Conservation (phyloP, 2,797 vertebrate species). For the Manis javanica region DNA sequence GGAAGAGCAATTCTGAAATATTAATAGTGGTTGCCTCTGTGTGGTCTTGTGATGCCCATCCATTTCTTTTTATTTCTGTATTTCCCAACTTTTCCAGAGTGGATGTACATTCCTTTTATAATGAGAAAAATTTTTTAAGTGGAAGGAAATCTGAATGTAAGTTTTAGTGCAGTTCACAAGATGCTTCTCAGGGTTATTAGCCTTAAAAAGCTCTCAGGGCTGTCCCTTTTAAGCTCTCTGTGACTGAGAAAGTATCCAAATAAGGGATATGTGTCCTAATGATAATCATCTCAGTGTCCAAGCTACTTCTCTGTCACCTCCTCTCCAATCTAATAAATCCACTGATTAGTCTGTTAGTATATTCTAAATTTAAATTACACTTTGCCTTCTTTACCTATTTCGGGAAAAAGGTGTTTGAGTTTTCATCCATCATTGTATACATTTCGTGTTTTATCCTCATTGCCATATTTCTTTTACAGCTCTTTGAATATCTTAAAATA, state of each 20-base stretch:
- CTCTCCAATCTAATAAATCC: neutral
- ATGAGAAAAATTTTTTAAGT: neutral
- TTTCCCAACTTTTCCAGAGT: neutral
- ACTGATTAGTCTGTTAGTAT: neutral
- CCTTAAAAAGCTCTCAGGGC: neutral
- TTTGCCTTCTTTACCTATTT: neutral
- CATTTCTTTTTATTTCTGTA: neutral
- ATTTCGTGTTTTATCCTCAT: slow-evolving; percentile 1
- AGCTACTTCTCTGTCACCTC: neutral
- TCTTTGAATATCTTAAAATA: neutral
- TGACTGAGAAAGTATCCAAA: neutral
- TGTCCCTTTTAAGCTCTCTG: neutral
- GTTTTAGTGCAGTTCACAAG: neutral
- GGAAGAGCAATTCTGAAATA: neutral
- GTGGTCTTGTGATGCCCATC: neutral
- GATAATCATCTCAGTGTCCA: neutral
- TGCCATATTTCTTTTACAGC: neutral
- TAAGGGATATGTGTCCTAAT: too few species aligned
- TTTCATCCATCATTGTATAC: neutral
- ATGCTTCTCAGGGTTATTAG: neutral
- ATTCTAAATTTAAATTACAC: neutral
- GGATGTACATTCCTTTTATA: neutral
- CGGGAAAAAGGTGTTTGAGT: neutral
- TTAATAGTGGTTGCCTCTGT: neutral
- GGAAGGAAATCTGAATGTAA: neutral